Evolutionary conservation across 1,140 invertebrate species (phyloP).

Genomic region (Adelges cooleyi): DNA sequence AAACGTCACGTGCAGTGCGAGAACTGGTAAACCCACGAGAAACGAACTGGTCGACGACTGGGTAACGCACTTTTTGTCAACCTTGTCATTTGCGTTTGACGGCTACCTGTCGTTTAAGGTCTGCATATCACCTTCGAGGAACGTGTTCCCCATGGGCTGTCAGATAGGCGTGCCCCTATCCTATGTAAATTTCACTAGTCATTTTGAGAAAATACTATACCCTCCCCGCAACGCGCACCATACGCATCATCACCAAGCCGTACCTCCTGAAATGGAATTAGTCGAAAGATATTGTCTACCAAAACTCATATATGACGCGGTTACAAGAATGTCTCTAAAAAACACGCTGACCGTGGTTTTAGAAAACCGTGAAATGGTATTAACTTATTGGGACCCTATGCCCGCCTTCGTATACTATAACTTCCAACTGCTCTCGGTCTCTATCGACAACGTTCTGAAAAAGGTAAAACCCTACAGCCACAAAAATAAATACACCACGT

Average conservation of each 20-base stretch:
- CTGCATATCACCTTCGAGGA: constrained; percentile 39
- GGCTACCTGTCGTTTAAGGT: constrained; percentile 65
- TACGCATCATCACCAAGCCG: constrained; percentile 37
- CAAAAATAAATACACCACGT: constrained; percentile 13
- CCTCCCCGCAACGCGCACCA: constrained; percentile 46
- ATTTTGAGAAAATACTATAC: constrained; percentile 52
- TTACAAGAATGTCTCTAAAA: constrained; percentile 43
- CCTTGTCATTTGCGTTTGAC: constrained; percentile 49
- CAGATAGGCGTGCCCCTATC: constrained; percentile 61
- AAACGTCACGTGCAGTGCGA: constrained; percentile 63
- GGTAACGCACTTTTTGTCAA: constrained; percentile 56
- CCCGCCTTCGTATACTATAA: constrained; percentile 74
- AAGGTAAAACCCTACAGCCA: constrained; percentile 34
- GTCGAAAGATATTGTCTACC: constrained; percentile 43
- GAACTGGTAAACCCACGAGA: constrained; percentile 54
- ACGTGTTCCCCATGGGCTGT: constrained; percentile 50
- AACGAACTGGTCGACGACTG: constrained; percentile 51
- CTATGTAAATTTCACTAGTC: constrained; percentile 59
- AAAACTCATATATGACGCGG: constrained; percentile 41
- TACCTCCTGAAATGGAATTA: constrained; percentile 40
- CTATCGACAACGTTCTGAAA: constrained; percentile 42
- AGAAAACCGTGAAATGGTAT: constrained; percentile 61
- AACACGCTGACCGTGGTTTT: constrained; percentile 50
- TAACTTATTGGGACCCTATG: constrained; percentile 67
- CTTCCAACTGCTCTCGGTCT: constrained; percentile 55